Evolutionary conservation across 2,888 invertebrate species (phyloP), one percentile per base, ranked within the genome.

Genomic region (Marronus borbonicus): DNA sequence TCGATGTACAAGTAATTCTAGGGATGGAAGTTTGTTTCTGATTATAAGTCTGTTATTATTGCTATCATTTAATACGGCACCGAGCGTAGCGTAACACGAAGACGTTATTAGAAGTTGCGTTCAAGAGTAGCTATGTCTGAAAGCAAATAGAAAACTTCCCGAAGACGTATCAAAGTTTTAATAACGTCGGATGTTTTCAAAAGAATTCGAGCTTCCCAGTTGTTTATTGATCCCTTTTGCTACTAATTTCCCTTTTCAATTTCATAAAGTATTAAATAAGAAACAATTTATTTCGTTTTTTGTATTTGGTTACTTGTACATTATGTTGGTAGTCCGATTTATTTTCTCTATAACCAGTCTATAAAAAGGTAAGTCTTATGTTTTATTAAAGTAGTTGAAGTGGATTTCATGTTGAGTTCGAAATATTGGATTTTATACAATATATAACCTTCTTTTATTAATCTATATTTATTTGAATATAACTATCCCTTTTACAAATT

Each of bases 111-210:
- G 55, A 58, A 58, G 20, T 49, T 66, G 49, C 49, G 66, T 72
- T 72, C 39, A 72, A 39, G 58, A 58, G 36, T 49, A 66, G 24
- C 44, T 17, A 60, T 55, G 70, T 58, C 31, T 36, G 55, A 58
- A 55, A 55, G 55, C 28, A 70, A 70, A 70, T 58, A 70, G 12
- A 50, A 50, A 50, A 55, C 31, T 20, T 55, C 12, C 24, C 52
- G 36, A 58, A 70, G 58, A 66, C 44, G 44, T 66, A 66, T 66
- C 50, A 66, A 66, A 72, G 58, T 58, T 72, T 72, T 72, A 72
- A 72, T 72, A 39, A 72, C 58, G 58, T 58, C 39, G 36, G 36
- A 58, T 58, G 58, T 55, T 72, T 72, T 60, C 72, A 55, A 72
- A 58, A 66, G 44, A 66, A 66, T 64, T 66, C 49, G 44, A 17